phyloP scores from a whole-genome alignment of 2,888 invertebrate genomes.

The Malacosoma neustria region DNA sequence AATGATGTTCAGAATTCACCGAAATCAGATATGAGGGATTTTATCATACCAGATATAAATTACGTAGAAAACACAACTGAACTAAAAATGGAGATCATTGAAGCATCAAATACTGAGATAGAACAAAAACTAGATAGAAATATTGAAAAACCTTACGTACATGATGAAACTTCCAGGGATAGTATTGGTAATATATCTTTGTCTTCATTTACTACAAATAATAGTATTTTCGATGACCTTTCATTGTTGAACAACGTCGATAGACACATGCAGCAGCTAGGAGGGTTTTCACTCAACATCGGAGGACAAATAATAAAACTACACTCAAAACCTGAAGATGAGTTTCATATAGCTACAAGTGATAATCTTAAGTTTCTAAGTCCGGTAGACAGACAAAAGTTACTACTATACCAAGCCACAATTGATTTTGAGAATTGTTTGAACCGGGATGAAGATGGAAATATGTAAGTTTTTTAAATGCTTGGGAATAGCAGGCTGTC shows the following conservation, averaged over 20 bases:
- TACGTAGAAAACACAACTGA: too few species aligned
- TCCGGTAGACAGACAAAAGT: constrained; percentile 17
- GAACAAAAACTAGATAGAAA: too few species aligned
- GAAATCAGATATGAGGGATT: too few species aligned
- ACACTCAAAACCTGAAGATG: constrained; percentile 28
- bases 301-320: constrained; percentile 22
- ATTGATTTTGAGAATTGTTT: constrained; percentile 41
- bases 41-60: too few species aligned
- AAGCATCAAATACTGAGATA: too few species aligned
- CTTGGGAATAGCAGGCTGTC: too few species aligned
- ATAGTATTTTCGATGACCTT: constrained; percentile 10
- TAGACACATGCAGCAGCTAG: constrained; percentile 8
- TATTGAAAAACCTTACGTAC: too few species aligned
- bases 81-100: too few species aligned
- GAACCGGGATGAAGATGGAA: constrained; percentile 31
- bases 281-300: constrained; percentile 5
- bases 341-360: constrained; percentile 32
- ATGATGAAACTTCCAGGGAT: constrained; percentile 36
- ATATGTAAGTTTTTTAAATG: constrained; percentile 52
- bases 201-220: constrained; percentile 15
- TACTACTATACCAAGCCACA: constrained; percentile 35
- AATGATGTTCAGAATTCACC: too few species aligned
- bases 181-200: constrained; percentile 30
- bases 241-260: constrained; percentile 14
- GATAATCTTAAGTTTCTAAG: constrained; percentile 22